Base-by-base conservation (phyloP, 2,113 vertebrate genomes). In the Thermophis baileyi region DNA sequence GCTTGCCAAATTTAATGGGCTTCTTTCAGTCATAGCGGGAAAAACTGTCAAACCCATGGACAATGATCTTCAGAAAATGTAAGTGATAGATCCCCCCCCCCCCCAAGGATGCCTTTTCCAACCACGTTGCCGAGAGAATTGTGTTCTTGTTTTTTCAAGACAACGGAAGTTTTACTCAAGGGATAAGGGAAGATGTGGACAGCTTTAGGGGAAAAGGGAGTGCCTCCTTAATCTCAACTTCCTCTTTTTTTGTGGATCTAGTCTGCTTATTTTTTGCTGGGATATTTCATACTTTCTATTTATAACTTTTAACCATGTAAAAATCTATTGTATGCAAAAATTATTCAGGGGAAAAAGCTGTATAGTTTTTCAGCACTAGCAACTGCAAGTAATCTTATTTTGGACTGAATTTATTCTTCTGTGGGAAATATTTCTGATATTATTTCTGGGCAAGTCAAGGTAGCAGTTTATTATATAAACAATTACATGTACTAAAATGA, bases 31-130 rank as follows among this genome's bases (percentile, higher is more conserved):
- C 3, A 7, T 74, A 55, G 81, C 89, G 5, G 53, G 53, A 0
- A 6, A 40, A 53, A 27, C 63, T 0, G 3, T 0, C 35, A 35
- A 57, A 49, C 90, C 90, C 0, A 94, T 95, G 95, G 94, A 96
- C 0, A 35, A 97, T 97, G 96, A 69, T 95, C 88, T 96, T 95
- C 95, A 94, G 44, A 93, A 96, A 88, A 81, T n/a, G 96, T 97
- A 95, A 97, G 97, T 97, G 35, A 2, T 24, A 51, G 14, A 10
- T 30, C 6, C 24, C 24, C 60, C 0, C 8, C 35, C 47, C 24
- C 25, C 20, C 3, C 1, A 40, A 49, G 50, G 63, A 0, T 11
- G 0, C 46, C 81, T 92, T 40, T 25, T 1, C 16, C 0, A 0
- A 69, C 24, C 18, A 88, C 53, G 49, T 27, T 0, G 91, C 51